These are phyloP conservation scores for Spicauda simplicius DNA, from an alignment of 2,888 invertebrate genomes.

Conservation along the genomic window DNA sequence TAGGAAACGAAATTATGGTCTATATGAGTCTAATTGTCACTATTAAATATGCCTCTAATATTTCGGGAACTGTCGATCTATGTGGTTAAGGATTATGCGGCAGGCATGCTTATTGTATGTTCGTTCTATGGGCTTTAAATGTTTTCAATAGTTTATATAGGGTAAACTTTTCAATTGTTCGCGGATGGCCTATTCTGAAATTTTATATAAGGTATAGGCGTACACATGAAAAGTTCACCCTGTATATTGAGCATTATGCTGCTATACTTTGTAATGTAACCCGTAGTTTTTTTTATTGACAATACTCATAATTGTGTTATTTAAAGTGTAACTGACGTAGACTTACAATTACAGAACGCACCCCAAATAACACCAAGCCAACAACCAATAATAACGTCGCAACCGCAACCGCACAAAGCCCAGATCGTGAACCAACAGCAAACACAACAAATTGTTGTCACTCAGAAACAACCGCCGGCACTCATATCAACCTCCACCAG, in stretches of 20 bases:
- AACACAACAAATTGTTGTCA: constrained; percentile 72
- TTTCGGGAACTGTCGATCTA: neutral
- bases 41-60: too few species aligned
- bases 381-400: constrained; percentile 77
- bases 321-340: neutral
- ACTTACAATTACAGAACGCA: constrained; percentile 58
- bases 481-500: constrained; percentile 63
- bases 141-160: neutral
- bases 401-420: constrained; percentile 84
- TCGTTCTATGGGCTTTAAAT: neutral
- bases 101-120: neutral
- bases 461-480: constrained; percentile 74
- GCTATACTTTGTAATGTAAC: neutral
- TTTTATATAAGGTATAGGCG: too few species aligned
- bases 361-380: constrained; percentile 78
- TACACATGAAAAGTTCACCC: too few species aligned
- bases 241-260: neutral
- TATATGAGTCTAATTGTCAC: too few species aligned
- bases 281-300: too few species aligned
- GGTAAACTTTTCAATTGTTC: too few species aligned
- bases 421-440: constrained; percentile 68
- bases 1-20: too few species aligned
- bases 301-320: too few species aligned
- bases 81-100: neutral
- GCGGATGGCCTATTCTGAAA: too few species aligned